Evolutionary conservation across 2,113 vertebrate species (phyloP), one percentile per base, ranked within the genome.

Genomic region (Macaca mulatta): DNA sequence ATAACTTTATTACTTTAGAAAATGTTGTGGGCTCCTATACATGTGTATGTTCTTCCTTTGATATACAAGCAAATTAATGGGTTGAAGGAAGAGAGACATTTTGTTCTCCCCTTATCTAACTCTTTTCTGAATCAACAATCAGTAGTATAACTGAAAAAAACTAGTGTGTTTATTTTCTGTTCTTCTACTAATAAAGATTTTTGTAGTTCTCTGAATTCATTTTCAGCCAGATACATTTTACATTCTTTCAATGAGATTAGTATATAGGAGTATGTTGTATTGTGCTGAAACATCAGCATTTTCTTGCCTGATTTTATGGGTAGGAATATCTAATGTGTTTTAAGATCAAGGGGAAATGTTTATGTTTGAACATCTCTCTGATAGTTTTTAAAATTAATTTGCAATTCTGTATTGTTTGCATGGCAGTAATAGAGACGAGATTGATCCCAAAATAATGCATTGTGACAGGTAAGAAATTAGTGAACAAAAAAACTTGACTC

Each of bases 331-430:
- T 93, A 77, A 40, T 45, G 2, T 85, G 2, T 25, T 93, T 85
- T 86, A 93, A 89, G 52, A 92, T 86, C 74, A 85, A 96, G 78
- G 18, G 17, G 25, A 59, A 81, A 57, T 93, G 6, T 93, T 13
- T 91, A 81, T 43, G 35, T 91, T 67, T 93, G 75, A 96, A 64
- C 30, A 81, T 61, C 6, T 91, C 55, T 89, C 57, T 93, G 78
- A 89, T 32, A 93, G 50, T 78, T 89, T 92, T 35, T 67, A 95
- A 94, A 81, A 78, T 77, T 81, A 77, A 57, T 18, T 95, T 77
- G 82, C 84, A 17, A 74, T 69, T 22, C 8, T 48, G 3, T 32
- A 77, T 14, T 81, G 40, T 85, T 78, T 85, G 7, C 57, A 94
- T 72, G 35, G 23, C 72, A 95, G 27, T 75, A 70, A 64, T 23